phyloP scores from a whole-genome alignment of 2,797 vertebrate genomes.

The Danio tinwini region DNA sequence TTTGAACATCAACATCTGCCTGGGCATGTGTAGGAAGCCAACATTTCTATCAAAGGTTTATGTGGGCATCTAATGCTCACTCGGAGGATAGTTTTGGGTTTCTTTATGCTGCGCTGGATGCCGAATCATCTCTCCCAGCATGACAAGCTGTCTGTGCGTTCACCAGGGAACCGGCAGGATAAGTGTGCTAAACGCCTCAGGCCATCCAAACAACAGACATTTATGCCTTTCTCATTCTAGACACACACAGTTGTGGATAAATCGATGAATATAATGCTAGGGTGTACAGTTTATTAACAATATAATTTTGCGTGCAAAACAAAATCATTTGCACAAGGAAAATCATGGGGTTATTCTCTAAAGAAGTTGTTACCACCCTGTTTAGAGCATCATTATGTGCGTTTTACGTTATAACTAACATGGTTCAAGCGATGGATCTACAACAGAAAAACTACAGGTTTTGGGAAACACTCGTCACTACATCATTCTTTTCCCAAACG shows the following conservation, averaged over 20 bases:
- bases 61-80: conserved; percentile 2
- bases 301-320: too few species aligned
- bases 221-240: neutral
- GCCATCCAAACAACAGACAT: neutral
- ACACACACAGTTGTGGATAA: neutral
- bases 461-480: too few species aligned
- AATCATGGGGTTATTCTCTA: too few species aligned
- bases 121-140: neutral
- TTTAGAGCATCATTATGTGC: too few species aligned
- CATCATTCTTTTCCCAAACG: too few species aligned
- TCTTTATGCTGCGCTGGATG: neutral
- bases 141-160: neutral
- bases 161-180: neutral
- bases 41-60: conserved; percentile 9
- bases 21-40: neutral
- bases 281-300: too few species aligned
- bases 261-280: too few species aligned
- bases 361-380: too few species aligned
- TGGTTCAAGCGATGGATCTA: too few species aligned
- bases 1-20: conserved; percentile 9
- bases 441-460: too few species aligned
- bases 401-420: too few species aligned
- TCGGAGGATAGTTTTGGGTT: conserved; percentile 7
- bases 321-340: too few species aligned
- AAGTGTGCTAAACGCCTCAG: neutral